Evolutionary conservation across 2,888 invertebrate genomes (phyloP), one percentile per base, ranked within the genome.

Genomic region (Morpho helenor): DNA sequence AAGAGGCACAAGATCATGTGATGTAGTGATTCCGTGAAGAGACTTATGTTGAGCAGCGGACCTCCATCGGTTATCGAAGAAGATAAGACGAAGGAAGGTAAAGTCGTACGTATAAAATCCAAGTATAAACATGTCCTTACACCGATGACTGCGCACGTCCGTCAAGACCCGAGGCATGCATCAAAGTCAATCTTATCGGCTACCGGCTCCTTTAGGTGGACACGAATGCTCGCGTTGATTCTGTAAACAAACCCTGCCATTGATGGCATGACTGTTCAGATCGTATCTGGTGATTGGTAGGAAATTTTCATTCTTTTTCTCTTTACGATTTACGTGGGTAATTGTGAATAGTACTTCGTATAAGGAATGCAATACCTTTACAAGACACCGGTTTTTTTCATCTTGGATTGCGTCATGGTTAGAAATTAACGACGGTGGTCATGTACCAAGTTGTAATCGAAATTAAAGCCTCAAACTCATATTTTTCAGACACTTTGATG

Each of bases 151-250:
- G 76, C 77, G 77, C 47, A 53, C 75, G 79, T 78, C 76, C 69
- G 79, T 83, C 83, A 76, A 61, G 80, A 77, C 77, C 71, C 68
- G 66, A 67, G 57, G 78, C 77, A 76, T 80, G 71, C 81, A 82
- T 84, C 84, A 84, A 83, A 80, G 84, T 82, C 84, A 76, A 68
- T 68, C 74, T 77, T 84, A 83, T 82, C 79, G 60, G 58, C 56
- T 54, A 55, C 64, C 59, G 72, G 75, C 68, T 73, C 71, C 71
- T 65, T 56, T 56, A 60, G 56, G 58, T 64, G 67, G 71, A 64
- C 57, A 58, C 49, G 57, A 57, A 55, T 55, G 56, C 61, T 61
- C 61, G 63, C 67, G 63, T 73, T 77, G 72, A 76, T 74, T 73
- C 75, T 68, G 76, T 61, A 64, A 66, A 66, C 64, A 64, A 61